Percentiles rank a stretch among this genome's conserved stretches.
These are phyloP conservation scores for Coptodon bakossiorum DNA, from an alignment of 2,113 vertebrate species.

Conservation along the genomic window DNA sequence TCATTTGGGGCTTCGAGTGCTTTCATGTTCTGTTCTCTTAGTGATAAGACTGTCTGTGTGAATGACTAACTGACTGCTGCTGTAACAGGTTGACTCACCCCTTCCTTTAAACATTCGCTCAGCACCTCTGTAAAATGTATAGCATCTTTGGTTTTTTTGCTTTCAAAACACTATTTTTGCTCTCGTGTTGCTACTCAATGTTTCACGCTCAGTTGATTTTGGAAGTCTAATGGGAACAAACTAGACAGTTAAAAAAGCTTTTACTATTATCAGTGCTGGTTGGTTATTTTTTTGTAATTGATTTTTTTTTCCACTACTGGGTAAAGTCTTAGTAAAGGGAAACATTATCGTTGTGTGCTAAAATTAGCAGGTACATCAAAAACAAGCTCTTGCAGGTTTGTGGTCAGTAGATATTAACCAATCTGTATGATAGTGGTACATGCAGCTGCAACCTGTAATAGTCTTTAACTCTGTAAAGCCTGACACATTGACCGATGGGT, in stretches of 20 bases:
- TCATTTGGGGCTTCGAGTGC: conserved; percentile 58
- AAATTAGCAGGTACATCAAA: not conserved
- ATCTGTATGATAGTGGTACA: not conserved
- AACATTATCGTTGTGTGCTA: not conserved
- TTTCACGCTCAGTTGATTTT: not conserved
- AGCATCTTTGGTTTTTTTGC: not conserved
- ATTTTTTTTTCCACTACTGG: not conserved
- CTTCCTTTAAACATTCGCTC: not conserved
- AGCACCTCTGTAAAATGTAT: not conserved
- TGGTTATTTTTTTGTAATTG: not conserved
- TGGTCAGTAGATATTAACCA: not conserved
- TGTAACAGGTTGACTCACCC: conserved; percentile 12
- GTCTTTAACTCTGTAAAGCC: not conserved
- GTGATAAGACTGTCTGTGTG: conserved; percentile 51
- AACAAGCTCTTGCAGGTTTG: not conserved
- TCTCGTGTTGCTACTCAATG: accelerated
- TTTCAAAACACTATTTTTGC: not conserved
- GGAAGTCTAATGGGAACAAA: not conserved
- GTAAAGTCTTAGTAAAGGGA: not conserved
- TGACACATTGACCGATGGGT: not conserved
- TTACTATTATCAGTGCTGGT: not conserved
- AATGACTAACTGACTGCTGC: conserved; percentile 27
- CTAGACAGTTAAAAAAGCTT: not conserved
- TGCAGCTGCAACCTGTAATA: not conserved
- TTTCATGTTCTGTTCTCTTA: conserved; percentile 55